Base-by-base conservation (phyloP, 2,888 invertebrate species). In the Drosophila melanosoma region DNA sequence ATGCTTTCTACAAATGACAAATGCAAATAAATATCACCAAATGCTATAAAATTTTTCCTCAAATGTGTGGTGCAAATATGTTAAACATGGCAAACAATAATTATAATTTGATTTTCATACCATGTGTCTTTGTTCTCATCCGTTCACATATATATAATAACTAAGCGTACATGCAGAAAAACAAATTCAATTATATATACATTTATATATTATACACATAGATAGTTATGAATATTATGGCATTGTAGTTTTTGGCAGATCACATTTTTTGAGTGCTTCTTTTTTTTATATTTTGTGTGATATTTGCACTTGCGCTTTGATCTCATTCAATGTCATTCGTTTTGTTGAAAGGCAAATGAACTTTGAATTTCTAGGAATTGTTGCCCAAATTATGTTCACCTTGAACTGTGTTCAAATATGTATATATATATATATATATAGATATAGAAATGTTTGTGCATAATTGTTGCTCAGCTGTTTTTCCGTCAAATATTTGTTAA, bases 71-170 rank as follows among this genome's bases (percentile, higher is more conserved):
- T 51, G 54, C 40, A 36, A 70, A 70, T 69, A 62, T 57, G 63
- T 45, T 57, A 64, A 60, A 58, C 45, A 79, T 70, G 82, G 62
- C 60, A 70, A 78, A 78, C 74, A 38, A 61, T 63, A 40, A 59
- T 51, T 75, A 64, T 29, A 59, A 48, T 65, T 42, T 61, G n/a
- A 38, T 15, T 56, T 76, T 72, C 42, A 61, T 64, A 78, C 72
- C 45, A 20, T 59, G 45, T 29, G 20, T 42, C 35, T 63, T 70
- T 72, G 72, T 57, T 45, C 45, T 17, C 70, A 64, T 38, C 54
- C 17, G 10, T 72, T 67, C 49, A 66, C 66, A 72, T 17, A 58
- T 65, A 49, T 23, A 45, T 58, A 69, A 52, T 57, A 57, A 69
- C 36, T 61, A 20, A 51, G 51, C 53, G 53, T 32, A 54, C 58